Base-by-base conservation (phyloP, 1,140 invertebrate species). In the Cyclina sinensis region DNA sequence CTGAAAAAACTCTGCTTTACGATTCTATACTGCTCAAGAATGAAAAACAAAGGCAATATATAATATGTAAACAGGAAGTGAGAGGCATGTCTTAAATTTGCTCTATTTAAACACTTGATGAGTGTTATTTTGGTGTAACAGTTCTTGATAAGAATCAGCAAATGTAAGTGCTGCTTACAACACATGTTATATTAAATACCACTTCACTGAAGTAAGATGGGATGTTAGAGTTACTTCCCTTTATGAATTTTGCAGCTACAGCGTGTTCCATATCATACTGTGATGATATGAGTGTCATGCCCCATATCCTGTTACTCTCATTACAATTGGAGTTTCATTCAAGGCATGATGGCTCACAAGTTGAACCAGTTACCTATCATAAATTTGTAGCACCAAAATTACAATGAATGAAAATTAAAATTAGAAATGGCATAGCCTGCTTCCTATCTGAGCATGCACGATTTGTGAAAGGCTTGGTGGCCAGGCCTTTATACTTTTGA, bases 1-100 rank as follows among this genome's bases (percentile, higher is more conserved):
- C 76, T 80, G 24, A 51, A 78, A 78, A 54, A 46, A 48, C 37
- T 46, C 70, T 74, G 4, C 70, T 48, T 74, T 0, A 2, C 1
- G 24, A 74, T 48, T 39, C n/a, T 51, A 1, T 16, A 57, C n/a
- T 51, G 24, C 39, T 54, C 79, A 27, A 16, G n/a, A n/a, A 5
- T 39, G 1, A 18, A 37, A 59, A 65, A 81, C 35, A 81, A 81
- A 62, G 43, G 54, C 43, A 84, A 39, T 80, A 65, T 57, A 48
- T 84, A 32, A 70, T 59, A 35, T 32, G 35, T 68, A 83, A 70
- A 84, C 81, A 84, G 81, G 81, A 84, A 84, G 81, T 54, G 48
- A 51, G n/a, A 48, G 62, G 65, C 81, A 84, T 48, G 65, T 68
- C 32, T 30, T 68, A 51, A 62, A 46, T 80, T 80, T 37, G 46